A percentile compares a stretch with the other conserved stretches of the same genome.
phyloP scores from a whole-genome alignment of 2,113 vertebrate genomes.

The Osmerus mordax region DNA sequence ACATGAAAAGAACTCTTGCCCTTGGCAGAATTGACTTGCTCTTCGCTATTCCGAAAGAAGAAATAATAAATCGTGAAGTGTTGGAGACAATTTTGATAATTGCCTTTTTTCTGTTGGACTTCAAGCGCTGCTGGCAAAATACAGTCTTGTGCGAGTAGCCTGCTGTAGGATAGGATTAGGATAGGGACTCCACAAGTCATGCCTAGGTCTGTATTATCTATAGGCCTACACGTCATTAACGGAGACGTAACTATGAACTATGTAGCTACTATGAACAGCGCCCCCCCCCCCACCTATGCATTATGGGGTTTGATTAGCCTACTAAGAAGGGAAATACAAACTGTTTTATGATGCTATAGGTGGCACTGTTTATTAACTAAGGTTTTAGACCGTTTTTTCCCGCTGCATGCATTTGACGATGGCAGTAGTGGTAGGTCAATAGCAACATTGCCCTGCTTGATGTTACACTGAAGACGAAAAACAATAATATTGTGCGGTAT shows the following conservation, averaged over 20 bases:
- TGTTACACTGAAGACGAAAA: too few species aligned
- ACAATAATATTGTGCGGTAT: too few species aligned
- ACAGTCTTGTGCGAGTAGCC: neutral
- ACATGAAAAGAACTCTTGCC: neutral
- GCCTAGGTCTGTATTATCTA: neutral
- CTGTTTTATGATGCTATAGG: conserved; percentile 31
- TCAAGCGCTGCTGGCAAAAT: neutral
- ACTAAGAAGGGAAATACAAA: neutral
- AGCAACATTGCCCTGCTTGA: too few species aligned
- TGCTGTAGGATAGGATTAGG: neutral
- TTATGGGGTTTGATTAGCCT: neutral
- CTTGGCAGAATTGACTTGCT: neutral
- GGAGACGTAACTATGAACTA: neutral
- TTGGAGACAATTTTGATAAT: conserved; percentile 28
- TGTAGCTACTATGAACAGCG: neutral
- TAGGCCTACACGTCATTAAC: neutral
- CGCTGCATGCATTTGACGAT: neutral
- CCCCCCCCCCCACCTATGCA: too few species aligned
- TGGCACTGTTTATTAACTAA: conserved; percentile 46
- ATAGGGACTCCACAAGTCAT: conserved; percentile 13
- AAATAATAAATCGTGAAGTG: conserved; percentile 16
- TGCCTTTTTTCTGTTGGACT: conserved; percentile 2
- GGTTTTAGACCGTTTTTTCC: neutral
- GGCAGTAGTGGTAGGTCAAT: neutral
- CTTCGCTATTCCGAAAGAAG: conserved; percentile 3